These are phyloP conservation scores for Drosophila bipectinata DNA, from an alignment of 1,140 invertebrate genomes.

Conservation along the genomic window DNA sequence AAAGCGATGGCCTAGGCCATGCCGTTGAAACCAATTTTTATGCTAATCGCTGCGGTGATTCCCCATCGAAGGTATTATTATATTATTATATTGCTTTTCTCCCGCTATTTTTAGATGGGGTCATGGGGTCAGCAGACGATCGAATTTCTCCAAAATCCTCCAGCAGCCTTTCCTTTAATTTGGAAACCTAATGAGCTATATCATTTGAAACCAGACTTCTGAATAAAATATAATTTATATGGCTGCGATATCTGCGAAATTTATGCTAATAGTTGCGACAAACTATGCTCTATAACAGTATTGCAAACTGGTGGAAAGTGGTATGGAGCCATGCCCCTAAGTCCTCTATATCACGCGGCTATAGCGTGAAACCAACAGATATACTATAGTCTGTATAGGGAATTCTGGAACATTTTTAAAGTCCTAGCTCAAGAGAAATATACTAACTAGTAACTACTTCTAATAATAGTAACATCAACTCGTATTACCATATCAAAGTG, in stretches of 20 bases:
- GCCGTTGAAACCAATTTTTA: conserved; percentile 42
- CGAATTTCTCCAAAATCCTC: conserved; percentile 40
- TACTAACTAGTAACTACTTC: no score
- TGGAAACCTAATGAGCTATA: conserved; percentile 4
- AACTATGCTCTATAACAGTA: conserved; percentile 27
- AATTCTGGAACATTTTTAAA: no score
- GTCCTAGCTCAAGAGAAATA: no score
- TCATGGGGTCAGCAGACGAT: conserved; percentile 37
- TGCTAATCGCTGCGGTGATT: conserved; percentile 63
- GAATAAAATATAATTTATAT: conserved; percentile 29
- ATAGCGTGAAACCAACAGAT: not conserved
- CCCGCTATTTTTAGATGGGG: conserved; percentile 16
- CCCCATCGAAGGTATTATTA: conserved; percentile 44
- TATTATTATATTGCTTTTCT: conserved; percentile 30
- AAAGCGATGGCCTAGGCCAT: conserved; percentile 32
- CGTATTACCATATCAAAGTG: not conserved
- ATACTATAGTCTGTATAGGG: no score
- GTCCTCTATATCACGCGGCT: not conserved
- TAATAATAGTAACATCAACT: no score
- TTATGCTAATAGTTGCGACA: no score
- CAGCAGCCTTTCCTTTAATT: conserved; percentile 1
- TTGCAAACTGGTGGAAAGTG: conserved; percentile 27
- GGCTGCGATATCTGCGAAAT: conserved; percentile 28
- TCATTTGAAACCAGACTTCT: conserved; percentile 19
- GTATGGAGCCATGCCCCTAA: not conserved